A percentile compares a stretch with the other conserved stretches of the same genome.
These are phyloP conservation scores for Electrophaes corylata DNA, from an alignment of 2,888 invertebrate species.

Conservation along the genomic window DNA sequence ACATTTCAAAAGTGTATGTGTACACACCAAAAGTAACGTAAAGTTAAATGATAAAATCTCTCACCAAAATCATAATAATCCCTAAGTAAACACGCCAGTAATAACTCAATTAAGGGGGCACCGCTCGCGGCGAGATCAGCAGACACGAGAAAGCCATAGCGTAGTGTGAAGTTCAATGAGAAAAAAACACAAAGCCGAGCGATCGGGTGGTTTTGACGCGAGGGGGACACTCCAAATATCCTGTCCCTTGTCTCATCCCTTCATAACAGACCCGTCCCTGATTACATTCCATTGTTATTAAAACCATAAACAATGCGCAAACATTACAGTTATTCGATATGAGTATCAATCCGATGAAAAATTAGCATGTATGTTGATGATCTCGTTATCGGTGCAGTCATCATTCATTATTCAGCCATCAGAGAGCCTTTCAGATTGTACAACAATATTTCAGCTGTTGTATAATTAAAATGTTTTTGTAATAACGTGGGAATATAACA, in stretches of 20 bases:
- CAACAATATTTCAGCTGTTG: slow-evolving; percentile 17
- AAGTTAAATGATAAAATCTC: slow-evolving; percentile 33
- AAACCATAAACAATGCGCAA: slow-evolving; percentile 66
- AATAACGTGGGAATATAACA: slow-evolving; percentile 70
- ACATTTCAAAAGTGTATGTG: too few relatives aligned
- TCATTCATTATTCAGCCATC: slow-evolving; percentile 2
- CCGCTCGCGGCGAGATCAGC: slow-evolving; percentile 54
- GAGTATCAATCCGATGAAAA: slow-evolving; percentile 32
- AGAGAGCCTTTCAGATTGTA: slow-evolving; percentile 5
- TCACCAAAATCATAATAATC: slow-evolving; percentile 53
- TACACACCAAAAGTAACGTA: not conserved
- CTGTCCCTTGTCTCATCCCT: slow-evolving; percentile 65
- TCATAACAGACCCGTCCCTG: slow-evolving; percentile 64
- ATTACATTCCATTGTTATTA: slow-evolving; percentile 77
- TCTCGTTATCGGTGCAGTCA: slow-evolving; percentile 3
- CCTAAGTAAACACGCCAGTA: slow-evolving; percentile 67
- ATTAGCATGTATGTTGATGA: slow-evolving; percentile 24
- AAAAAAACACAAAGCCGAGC: slow-evolving; percentile 60
- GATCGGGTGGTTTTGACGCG: slow-evolving; percentile 58
- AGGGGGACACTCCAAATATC: slow-evolving; percentile 55
- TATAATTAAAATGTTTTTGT: slow-evolving; percentile 1
- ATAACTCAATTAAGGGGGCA: slow-evolving; percentile 79
- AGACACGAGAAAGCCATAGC: slow-evolving; percentile 52
- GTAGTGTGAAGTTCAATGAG: slow-evolving; percentile 47
- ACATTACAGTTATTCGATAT: slow-evolving; percentile 53